Evolutionary conservation across 2,888 invertebrate species (phyloP), one percentile per base, ranked within the genome.

Genomic region (Synanthedon vespiformis): DNA sequence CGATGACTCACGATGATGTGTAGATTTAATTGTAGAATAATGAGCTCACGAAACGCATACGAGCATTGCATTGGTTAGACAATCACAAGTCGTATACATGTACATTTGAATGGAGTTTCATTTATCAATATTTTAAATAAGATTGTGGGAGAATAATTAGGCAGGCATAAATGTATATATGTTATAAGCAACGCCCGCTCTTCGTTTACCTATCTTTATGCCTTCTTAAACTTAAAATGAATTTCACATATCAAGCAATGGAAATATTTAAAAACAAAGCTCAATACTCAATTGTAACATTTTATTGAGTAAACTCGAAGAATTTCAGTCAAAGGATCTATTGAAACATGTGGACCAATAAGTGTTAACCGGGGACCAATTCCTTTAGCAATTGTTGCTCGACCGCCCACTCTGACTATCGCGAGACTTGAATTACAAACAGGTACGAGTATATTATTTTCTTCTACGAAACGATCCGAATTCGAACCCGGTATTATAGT

Each of bases 321-420:
- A 8, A n/a, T 54, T 57, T 57, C 18, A 56, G 56, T 62, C 58
- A 61, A 67, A 67, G 70, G 77, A 76, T 80, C 75, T 77, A 82
- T 80, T 77, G 80, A 72, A 78, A 76, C 80, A 75, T 77, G 72
- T 74, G 71, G 73, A 72, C 74, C 79, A 75, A 80, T 81, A 79
- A 78, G 77, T 80, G 79, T 77, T 77, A 80, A 81, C 76, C 65
- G 71, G 72, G 67, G 70, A 64, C 65, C 74, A 68, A 76, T 80
- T 74, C 70, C 74, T 75, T 73, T 68, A 61, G 63, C 74, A 65
- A 73, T 77, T 75, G 77, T 73, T 71, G 73, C 69, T 63, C 65
- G 65, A 64, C 69, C 72, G 67, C 74, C 76, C 78, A 76, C 79
- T 78, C 70, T 58, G 68, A 56, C 56, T 56, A 64, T 57, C 61